Conservation (phyloP, 1,140 invertebrate species). For the Drosophila elegans region DNA sequence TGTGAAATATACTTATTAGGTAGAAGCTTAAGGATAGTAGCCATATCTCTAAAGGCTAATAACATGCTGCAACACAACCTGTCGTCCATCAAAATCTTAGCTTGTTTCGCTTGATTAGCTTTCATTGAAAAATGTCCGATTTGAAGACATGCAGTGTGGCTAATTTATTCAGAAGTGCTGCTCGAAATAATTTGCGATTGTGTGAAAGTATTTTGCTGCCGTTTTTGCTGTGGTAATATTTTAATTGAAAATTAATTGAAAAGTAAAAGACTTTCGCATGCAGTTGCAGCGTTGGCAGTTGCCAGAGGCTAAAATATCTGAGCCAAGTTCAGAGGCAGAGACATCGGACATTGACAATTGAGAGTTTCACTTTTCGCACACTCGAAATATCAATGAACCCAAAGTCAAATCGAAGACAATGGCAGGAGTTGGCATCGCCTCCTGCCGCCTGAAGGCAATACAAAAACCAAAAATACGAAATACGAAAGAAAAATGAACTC, state of each 20-base stretch:
- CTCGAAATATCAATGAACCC: slow-evolving; percentile 58
- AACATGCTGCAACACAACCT: slow-evolving; percentile 45
- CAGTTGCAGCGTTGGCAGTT: slow-evolving; percentile 12
- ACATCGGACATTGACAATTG: slow-evolving; percentile 44
- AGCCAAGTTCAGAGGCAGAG: slow-evolving; percentile 54
- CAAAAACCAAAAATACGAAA: slow-evolving; percentile 6
- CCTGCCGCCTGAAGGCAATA: slow-evolving; percentile 32
- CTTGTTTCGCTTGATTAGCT: slow-evolving; percentile 70
- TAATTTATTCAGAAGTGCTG: slow-evolving; percentile 78
- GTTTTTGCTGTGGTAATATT: slow-evolving; percentile 57
- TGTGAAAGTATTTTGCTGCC: slow-evolving; percentile 73
- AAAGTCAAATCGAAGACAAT: slow-evolving; percentile 50
- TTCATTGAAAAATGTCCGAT: slow-evolving; percentile 66
- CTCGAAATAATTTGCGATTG: slow-evolving; percentile 73
- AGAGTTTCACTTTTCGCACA: slow-evolving; percentile 54
- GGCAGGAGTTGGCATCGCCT: slow-evolving; percentile 51
- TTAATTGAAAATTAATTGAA: slow-evolving; percentile 82
- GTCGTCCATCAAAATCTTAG: slow-evolving; percentile 65
- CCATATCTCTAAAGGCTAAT: slow-evolving; percentile 47
- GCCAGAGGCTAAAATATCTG: slow-evolving; percentile 61
- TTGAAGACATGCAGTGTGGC: slow-evolving; percentile 69
- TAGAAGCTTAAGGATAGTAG: slow-evolving; percentile 52
- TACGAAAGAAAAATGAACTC: slow-evolving; percentile 22
- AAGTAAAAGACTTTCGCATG: slow-evolving; percentile 65
- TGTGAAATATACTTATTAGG: slow-evolving; percentile 42